Evolutionary conservation across 37 sponge, comb jelly and placozoan species (phyloP).

Genomic region (Cladorhizidae sp.): DNA sequence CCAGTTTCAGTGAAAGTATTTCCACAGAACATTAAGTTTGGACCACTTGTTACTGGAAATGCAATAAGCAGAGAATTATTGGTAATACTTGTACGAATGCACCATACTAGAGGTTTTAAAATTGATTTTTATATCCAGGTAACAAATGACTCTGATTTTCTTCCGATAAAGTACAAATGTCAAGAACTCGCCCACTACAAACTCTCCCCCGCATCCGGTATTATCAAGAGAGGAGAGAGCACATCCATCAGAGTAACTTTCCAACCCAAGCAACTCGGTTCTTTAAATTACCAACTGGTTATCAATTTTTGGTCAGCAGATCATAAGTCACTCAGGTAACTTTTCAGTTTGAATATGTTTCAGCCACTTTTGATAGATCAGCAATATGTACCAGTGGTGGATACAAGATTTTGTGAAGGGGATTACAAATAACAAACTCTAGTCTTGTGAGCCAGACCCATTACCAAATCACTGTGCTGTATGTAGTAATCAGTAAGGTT

Average conservation of each 20-base stretch:
- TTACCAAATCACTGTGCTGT: too few relatives aligned
- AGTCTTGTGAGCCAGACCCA: too few relatives aligned
- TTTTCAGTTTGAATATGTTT: too few relatives aligned
- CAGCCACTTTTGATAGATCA: too few relatives aligned
- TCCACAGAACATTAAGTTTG: conserved; percentile 49
- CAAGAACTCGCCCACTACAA: conserved; percentile 58
- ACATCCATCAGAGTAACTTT: conserved; percentile 21
- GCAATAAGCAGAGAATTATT: neutral
- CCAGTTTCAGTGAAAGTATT: conserved; percentile 31
- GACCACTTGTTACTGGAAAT: conserved; percentile 2
- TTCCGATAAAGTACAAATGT: conserved; percentile 45
- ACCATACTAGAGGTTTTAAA: neutral
- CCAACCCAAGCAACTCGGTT: conserved; percentile 61
- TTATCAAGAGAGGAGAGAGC: conserved; percentile 20
- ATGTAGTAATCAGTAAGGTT: too few relatives aligned
- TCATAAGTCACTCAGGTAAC: neutral
- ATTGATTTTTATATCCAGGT: neutral
- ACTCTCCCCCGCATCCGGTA: conserved; percentile 33
- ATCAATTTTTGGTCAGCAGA: conserved; percentile 36
- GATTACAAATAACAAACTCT: too few relatives aligned
- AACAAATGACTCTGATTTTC: conserved; percentile 40
- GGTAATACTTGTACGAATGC: neutral
- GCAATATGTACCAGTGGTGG: too few relatives aligned
- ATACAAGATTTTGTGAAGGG: too few relatives aligned
- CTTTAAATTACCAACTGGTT: conserved; percentile 26